A percentile compares a stretch with the other conserved stretches of the same genome.
phyloP scores from a whole-genome alignment of 2,888 invertebrate genomes.

The Polia nebulosa region DNA sequence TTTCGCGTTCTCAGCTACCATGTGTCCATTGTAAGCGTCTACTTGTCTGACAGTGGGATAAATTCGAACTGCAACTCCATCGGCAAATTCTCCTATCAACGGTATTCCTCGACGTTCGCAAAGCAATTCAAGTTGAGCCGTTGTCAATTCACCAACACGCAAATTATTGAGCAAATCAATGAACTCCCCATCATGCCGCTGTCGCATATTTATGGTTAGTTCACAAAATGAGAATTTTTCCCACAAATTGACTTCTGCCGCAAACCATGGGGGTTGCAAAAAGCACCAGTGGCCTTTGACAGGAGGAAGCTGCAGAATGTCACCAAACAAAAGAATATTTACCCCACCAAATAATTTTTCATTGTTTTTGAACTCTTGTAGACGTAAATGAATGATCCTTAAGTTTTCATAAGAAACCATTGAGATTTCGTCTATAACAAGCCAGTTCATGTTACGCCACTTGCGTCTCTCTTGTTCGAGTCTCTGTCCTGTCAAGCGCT shows the following conservation, averaged over 20 bases:
- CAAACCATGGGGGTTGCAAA: background rate
- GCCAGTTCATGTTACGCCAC: background rate
- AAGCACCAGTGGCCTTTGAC: too few species aligned
- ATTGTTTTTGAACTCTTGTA: background rate
- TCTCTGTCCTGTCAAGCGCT: background rate
- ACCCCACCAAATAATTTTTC: background rate
- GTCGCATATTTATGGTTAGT: background rate
- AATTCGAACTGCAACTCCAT: background rate
- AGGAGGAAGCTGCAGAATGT: background rate
- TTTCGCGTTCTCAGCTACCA: background rate
- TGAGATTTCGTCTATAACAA: background rate
- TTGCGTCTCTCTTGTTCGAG: background rate
- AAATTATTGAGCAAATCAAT: background rate
- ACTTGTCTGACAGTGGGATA: background rate
- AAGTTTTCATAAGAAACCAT: background rate
- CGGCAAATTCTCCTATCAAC: background rate
- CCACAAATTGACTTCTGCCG: background rate
- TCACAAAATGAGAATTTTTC: background rate
- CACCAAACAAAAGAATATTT: background rate
- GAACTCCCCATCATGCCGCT: background rate
- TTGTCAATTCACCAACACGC: background rate
- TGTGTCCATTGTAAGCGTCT: background rate
- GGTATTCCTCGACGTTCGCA: background rate
- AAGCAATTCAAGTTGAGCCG: background rate
- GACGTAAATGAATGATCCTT: background rate